A percentile compares a stretch with the other conserved stretches of the same genome.
phyloP scores from a whole-genome alignment of 2,113 vertebrate species.

The Macrotis lagotis region DNA sequence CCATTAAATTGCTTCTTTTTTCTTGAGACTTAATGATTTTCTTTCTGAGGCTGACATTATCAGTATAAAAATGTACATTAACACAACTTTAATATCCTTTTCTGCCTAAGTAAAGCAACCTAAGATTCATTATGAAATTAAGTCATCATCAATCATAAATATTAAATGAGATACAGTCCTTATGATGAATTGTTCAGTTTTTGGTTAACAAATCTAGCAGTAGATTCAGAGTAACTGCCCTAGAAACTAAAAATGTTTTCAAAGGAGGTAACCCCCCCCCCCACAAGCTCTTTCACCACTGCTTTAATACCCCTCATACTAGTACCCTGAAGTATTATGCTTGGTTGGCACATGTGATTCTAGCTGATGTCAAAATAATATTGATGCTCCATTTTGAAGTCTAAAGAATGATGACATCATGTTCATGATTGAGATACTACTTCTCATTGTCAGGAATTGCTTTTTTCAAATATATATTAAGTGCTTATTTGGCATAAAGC shows the following conservation, averaged over 20 bases:
- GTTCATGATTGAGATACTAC: neutral
- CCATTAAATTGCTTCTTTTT: neutral
- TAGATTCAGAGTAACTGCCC: neutral
- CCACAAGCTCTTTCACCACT: neutral
- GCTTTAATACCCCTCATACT: neutral
- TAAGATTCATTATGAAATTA: constrained; percentile 23
- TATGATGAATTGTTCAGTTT: constrained; percentile 24
- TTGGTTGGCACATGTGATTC: neutral
- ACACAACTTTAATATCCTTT: constrained; percentile 9
- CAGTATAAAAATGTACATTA: constrained; percentile 7
- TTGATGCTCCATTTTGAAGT: constrained; percentile 34
- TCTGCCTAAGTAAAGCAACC: constrained; percentile 28
- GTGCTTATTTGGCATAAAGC: neutral
- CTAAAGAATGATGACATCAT: neutral
- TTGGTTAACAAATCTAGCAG: constrained; percentile 17
- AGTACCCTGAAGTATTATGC: neutral
- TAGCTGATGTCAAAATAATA: constrained; percentile 32
- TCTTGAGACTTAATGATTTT: constrained; percentile 17
- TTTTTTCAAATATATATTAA: neutral
- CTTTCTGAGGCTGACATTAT: neutral
- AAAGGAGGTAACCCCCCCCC: neutral
- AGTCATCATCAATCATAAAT: constrained; percentile 15
- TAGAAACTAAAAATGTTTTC: neutral
- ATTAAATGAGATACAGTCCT: constrained; percentile 5
- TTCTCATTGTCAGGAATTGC: neutral